Evolutionary conservation across 2,888 invertebrate species (phyloP).

Genomic region (Epinotia demarniana): DNA sequence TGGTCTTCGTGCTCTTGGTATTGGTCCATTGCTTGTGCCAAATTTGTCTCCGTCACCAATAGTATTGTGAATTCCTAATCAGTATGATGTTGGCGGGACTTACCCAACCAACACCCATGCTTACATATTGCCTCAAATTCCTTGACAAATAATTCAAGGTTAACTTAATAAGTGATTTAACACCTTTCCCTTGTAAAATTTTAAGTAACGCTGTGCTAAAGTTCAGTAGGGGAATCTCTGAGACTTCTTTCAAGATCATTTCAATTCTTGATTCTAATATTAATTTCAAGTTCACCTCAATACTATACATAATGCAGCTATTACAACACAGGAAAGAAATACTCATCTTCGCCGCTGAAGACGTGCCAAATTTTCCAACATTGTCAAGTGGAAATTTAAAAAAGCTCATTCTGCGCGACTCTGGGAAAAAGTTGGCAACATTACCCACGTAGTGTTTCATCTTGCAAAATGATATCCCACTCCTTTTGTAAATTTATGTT

Average conservation of each 20-base stretch:
- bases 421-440: constrained; percentile 37
- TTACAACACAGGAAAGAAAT: constrained; percentile 28
- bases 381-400: constrained; percentile 38
- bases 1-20: neutral
- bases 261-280: neutral
- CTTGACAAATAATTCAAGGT: too few species aligned
- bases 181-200: too few species aligned
- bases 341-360: constrained; percentile 25
- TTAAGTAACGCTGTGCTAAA: neutral
- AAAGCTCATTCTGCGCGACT: constrained; percentile 28
- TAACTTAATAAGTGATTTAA: too few species aligned
- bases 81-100: neutral
- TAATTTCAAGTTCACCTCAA: constrained; percentile 9
- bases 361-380: constrained; percentile 36
- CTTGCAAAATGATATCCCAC: constrained; percentile 10
- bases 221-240: neutral
- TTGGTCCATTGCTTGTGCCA: neutral
- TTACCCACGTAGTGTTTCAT: constrained; percentile 23
- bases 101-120: neutral
- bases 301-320: constrained; percentile 15
- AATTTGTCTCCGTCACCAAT: too few species aligned
- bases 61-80: neutral
- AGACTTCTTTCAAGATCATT: neutral
- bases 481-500: constrained; percentile 19
- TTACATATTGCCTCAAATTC: neutral